These are phyloP conservation scores for Teinopalpus imperialis DNA, from an alignment of 2,888 invertebrate species.

Conservation along the genomic window DNA sequence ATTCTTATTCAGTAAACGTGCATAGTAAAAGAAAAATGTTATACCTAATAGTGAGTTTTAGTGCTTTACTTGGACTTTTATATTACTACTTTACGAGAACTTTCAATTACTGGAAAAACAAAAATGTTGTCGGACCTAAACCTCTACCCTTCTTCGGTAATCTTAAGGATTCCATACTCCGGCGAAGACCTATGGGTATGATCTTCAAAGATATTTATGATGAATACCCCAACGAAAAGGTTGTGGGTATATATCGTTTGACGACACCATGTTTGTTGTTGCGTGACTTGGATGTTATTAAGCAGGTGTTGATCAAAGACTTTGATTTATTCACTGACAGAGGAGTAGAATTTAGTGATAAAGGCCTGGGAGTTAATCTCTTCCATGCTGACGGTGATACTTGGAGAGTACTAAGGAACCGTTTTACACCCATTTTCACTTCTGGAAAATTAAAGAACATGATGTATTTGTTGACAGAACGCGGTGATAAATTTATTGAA, in stretches of 20 bases:
- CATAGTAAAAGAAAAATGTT: not conserved
- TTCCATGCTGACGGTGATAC: slow-evolving; percentile 50
- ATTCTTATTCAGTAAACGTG: too few relatives aligned
- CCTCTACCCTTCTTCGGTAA: slow-evolving; percentile 50
- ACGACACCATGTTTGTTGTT: slow-evolving; percentile 47
- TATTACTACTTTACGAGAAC: slow-evolving; percentile 47
- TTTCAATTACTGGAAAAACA: slow-evolving; percentile 50
- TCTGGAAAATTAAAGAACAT: slow-evolving; percentile 55
- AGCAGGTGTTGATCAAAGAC: slow-evolving; percentile 54
- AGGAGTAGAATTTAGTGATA: slow-evolving; percentile 45
- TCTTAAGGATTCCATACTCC: slow-evolving; percentile 37
- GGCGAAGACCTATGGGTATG: slow-evolving; percentile 33
- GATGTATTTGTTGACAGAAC: slow-evolving; percentile 43
- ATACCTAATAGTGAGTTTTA: not conserved
- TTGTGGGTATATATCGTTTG: slow-evolving; percentile 53
- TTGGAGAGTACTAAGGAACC: slow-evolving; percentile 48
- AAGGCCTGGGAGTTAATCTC: slow-evolving; percentile 48
- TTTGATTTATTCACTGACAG: slow-evolving; percentile 51
- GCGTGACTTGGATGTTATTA: slow-evolving; percentile 52
- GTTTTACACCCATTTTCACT: slow-evolving; percentile 53
- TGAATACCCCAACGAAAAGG: slow-evolving; percentile 47
- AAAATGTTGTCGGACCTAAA: slow-evolving; percentile 43
- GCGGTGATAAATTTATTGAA: slow-evolving; percentile 10
- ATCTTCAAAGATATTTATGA: slow-evolving; percentile 44
- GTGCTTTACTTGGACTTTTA: slow-evolving; percentile 1